Conservation (phyloP, 2,888 invertebrate genomes). For the Lasioglossum villosulum region DNA sequence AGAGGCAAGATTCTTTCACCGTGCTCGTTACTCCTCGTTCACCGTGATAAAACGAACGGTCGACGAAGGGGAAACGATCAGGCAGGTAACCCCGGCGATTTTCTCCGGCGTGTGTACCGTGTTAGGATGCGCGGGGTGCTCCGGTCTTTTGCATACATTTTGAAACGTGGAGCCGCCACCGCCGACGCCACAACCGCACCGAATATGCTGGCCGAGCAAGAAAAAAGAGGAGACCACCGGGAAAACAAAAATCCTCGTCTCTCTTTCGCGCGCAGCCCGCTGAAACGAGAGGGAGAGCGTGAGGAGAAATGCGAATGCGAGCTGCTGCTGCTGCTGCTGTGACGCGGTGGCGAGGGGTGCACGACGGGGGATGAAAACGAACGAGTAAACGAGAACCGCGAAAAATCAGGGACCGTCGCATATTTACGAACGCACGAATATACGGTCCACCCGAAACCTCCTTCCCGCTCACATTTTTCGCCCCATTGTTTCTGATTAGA, state of each 20-base stretch:
- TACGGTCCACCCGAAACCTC: constrained; percentile 59
- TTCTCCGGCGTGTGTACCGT: constrained; percentile 79
- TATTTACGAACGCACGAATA: constrained; percentile 59
- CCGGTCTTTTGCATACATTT: constrained; percentile 84
- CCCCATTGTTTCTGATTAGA: constrained; percentile 34
- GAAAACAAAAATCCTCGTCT: constrained; percentile 72
- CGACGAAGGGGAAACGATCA: constrained; percentile 23
- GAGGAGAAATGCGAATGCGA: constrained; percentile 20
- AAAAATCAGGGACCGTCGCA: constrained; percentile 65
- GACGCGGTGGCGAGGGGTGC: background rate
- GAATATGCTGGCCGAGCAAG: constrained; percentile 77
- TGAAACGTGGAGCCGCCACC: constrained; percentile 76
- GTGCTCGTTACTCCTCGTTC: background rate
- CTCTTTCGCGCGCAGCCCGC: constrained; percentile 29
- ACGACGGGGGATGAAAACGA: constrained; percentile 52
- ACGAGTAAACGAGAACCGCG: constrained; percentile 67
- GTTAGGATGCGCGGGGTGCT: constrained; percentile 83
- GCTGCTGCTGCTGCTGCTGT: background rate
- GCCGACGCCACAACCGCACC: constrained; percentile 65
- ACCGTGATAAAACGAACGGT: background rate
- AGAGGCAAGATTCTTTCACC: background rate
- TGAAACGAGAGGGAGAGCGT: constrained; percentile 32
- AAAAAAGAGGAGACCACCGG: constrained; percentile 49
- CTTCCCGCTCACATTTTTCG: constrained; percentile 8
- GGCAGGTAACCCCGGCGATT: constrained; percentile 57